These are phyloP conservation scores for Ailuropoda melanoleuca DNA, from an alignment of 2,113 vertebrate genomes.

Conservation along the genomic window DNA sequence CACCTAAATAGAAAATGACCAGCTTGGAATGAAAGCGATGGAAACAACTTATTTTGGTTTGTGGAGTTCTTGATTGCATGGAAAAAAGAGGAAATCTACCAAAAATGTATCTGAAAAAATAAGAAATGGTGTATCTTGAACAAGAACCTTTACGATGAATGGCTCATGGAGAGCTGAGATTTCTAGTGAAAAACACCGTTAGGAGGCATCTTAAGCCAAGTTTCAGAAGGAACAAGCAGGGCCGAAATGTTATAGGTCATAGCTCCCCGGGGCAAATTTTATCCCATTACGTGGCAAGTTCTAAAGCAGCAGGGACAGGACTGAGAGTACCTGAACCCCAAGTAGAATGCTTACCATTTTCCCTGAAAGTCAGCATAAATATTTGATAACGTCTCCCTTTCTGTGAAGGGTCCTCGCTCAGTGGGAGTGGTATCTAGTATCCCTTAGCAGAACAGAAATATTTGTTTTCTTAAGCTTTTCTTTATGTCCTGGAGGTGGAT, in stretches of 20 bases:
- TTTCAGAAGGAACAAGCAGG: background rate
- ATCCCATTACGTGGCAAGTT: background rate
- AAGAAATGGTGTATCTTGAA: background rate
- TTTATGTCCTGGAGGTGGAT: constrained; percentile 68
- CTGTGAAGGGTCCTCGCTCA: background rate
- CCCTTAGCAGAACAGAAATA: constrained; percentile 21
- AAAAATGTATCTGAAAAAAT: background rate
- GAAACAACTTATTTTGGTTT: background rate
- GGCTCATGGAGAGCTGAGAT: background rate
- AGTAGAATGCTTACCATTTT: background rate
- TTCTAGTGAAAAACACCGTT: background rate
- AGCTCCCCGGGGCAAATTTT: background rate
- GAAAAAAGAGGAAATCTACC: background rate
- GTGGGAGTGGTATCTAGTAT: constrained; percentile 12
- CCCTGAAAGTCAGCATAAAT: constrained; percentile 36
- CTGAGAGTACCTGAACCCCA: background rate
- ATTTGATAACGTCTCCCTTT: constrained; percentile 13
- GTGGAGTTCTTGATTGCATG: background rate
- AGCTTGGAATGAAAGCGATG: background rate
- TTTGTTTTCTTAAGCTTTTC: constrained; percentile 71
- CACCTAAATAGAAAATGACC: background rate
- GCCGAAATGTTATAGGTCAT: background rate
- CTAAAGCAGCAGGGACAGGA: background rate
- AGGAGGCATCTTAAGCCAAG: background rate
- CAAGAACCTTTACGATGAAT: background rate